phyloP scores from a whole-genome alignment of 2,797 vertebrate species.

The Hemitrygon akajei region DNA sequence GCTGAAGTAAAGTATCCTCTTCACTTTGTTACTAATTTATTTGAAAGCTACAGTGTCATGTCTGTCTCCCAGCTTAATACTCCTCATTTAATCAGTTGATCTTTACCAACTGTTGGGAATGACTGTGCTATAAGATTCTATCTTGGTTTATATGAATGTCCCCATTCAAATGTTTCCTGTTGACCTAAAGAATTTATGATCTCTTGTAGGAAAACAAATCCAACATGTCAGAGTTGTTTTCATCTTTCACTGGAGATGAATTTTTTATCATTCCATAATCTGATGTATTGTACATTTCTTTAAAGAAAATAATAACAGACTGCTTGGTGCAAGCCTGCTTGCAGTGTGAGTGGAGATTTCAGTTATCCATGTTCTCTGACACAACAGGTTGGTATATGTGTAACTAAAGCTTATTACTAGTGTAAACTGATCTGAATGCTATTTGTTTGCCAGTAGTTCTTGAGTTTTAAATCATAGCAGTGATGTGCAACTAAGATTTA shows the following conservation, averaged over 20 bases:
- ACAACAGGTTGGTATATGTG: neutral
- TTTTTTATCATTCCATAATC: neutral
- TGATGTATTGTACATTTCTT: neutral
- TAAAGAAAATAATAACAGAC: neutral
- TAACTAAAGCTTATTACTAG: neutral
- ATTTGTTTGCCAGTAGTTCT: neutral
- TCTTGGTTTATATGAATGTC: neutral
- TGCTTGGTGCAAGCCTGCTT: neutral
- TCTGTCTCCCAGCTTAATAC: neutral
- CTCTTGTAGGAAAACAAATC: neutral
- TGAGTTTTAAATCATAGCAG: neutral
- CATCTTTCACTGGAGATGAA: neutral
- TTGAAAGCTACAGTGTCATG: neutral
- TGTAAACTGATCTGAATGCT: neutral
- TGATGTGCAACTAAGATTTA: neutral
- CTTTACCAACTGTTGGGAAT: neutral
- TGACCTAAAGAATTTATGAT: neutral
- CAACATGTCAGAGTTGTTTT: neutral
- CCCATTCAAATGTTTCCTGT: neutral
- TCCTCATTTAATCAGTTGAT: neutral
- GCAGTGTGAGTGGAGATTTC: neutral
- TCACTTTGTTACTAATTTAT: neutral
- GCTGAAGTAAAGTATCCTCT: neutral
- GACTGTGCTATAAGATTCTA: neutral
- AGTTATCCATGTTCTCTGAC: neutral